phyloP scores from a whole-genome alignment of 2,888 invertebrate genomes.

The Yponomeuta malinellus region DNA sequence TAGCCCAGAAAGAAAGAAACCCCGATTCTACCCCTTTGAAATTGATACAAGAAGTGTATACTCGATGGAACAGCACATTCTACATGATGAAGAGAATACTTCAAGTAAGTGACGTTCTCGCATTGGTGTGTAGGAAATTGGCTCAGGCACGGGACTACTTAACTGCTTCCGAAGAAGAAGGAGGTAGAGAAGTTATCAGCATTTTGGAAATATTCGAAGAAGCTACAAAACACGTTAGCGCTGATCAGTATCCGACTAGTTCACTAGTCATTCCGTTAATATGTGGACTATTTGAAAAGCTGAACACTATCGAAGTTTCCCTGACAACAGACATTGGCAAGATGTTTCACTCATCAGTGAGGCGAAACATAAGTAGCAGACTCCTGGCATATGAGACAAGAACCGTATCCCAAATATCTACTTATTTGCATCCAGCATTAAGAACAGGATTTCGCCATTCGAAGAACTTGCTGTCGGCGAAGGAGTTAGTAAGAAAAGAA shows the following conservation, averaged over 20 bases:
- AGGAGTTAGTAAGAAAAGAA: too few species aligned
- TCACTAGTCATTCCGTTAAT: conserved; percentile 22
- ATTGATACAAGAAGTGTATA: too few species aligned
- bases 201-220: conserved; percentile 20
- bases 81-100: too few species aligned
- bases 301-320: conserved; percentile 19
- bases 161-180: too few species aligned
- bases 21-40: too few species aligned
- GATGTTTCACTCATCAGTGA: conserved; percentile 20
- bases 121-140: too few species aligned
- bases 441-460: conserved; percentile 20
- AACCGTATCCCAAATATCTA: conserved; percentile 20
- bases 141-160: too few species aligned
- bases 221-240: conserved; percentile 23
- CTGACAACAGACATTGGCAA: conserved; percentile 20
- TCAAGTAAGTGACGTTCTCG: too few species aligned
- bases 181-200: too few species aligned
- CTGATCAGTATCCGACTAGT: conserved; percentile 23
- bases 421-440: conserved; percentile 21
- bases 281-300: conserved; percentile 21
- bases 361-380: conserved; percentile 19
- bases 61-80: too few species aligned
- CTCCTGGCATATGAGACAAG: conserved; percentile 19
- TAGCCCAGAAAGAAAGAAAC: too few species aligned
- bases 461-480: too few species aligned